A percentile compares a stretch with the other conserved stretches of the same genome.
phyloP scores from a whole-genome alignment of 2,888 invertebrate species.

The Cheilosia vernalis region DNA sequence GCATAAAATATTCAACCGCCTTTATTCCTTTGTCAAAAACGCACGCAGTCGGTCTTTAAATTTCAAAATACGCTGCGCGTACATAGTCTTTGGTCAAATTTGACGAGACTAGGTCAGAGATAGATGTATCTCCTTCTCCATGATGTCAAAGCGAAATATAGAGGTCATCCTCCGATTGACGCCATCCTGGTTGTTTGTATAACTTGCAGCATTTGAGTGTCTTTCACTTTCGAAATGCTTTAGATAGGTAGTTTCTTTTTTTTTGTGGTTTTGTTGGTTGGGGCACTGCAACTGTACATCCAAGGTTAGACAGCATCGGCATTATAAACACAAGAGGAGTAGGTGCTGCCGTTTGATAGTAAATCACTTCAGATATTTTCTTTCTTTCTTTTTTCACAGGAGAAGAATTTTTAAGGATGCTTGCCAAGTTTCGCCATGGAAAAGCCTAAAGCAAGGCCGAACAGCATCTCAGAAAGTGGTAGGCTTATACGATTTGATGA shows the following conservation, averaged over 20 bases:
- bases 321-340: not conserved
- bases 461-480: conserved; percentile 41
- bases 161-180: conserved; percentile 63
- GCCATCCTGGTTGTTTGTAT: conserved; percentile 52
- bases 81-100: conserved; percentile 18
- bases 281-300: conserved; percentile 6
- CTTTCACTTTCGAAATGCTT: conserved; percentile 43
- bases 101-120: conserved; percentile 26
- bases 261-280: not conserved
- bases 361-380: conserved; percentile 60
- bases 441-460: conserved; percentile 41
- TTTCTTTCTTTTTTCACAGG: conserved; percentile 14
- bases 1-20: conserved; percentile 64
- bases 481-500: conserved; percentile 60
- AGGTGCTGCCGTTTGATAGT: conserved; percentile 31
- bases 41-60: conserved; percentile 23
- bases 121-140: not conserved
- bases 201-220: conserved; percentile 38
- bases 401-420: conserved; percentile 21
- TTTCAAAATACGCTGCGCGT: not conserved
- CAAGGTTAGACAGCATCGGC: conserved; percentile 6
- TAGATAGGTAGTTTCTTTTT: conserved; percentile 14
- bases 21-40: conserved; percentile 29
- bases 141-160: conserved; percentile 54
- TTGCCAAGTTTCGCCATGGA: conserved; percentile 50